phyloP scores from a whole-genome alignment of 2,888 invertebrate genomes.

The Morpho achilles region DNA sequence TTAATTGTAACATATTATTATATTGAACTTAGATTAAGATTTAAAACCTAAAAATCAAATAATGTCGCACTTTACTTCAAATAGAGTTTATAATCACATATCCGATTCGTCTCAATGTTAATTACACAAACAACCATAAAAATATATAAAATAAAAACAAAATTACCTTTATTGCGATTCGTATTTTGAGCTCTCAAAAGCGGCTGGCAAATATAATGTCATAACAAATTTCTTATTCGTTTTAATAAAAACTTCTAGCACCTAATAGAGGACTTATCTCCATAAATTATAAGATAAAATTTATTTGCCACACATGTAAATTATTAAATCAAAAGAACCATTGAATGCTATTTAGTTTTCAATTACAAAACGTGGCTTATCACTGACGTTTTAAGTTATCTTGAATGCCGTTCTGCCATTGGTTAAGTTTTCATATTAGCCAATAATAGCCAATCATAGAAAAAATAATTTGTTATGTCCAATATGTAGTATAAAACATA shows the following conservation, averaged over 20 bases:
- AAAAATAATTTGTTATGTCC: background rate
- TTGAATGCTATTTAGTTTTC: constrained; percentile 36
- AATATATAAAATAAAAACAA: constrained; percentile 37
- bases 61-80: constrained; percentile 2
- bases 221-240: background rate
- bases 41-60: background rate
- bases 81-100: constrained; percentile 14
- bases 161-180: constrained; percentile 42
- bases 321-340: constrained; percentile 47
- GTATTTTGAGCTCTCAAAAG: background rate
- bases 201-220: too few species aligned
- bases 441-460: constrained; percentile 8
- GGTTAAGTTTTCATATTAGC: constrained; percentile 15
- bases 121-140: constrained; percentile 23
- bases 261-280: constrained; percentile 1
- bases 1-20: constrained; percentile 14
- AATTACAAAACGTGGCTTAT: constrained; percentile 31
- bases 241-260: background rate
- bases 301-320: constrained; percentile 44
- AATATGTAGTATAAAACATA: constrained; percentile 17
- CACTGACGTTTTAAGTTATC: constrained; percentile 25
- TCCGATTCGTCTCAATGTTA: constrained; percentile 39
- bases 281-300: constrained; percentile 6
- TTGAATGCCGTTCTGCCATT: constrained; percentile 17
- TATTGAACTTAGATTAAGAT: background rate